phyloP scores from a whole-genome alignment of 2,113 vertebrate species.

The Electrona antarctica region DNA sequence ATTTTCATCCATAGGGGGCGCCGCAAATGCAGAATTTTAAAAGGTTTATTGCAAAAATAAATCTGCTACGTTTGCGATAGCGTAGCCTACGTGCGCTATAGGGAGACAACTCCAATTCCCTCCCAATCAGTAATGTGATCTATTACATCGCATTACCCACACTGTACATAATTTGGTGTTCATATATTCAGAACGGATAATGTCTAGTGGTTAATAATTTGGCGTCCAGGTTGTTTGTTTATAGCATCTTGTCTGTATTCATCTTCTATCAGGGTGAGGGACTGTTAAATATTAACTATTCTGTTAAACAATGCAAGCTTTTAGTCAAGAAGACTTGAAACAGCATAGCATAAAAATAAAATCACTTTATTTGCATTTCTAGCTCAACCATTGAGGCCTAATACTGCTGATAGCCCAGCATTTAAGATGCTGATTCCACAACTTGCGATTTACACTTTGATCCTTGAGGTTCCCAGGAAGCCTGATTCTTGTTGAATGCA shows the following conservation, averaged over 20 bases:
- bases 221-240: conserved; percentile 1
- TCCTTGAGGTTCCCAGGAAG: conserved; percentile 16
- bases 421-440: conserved; percentile 20
- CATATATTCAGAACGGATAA: too few relatives aligned
- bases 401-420: conserved; percentile 38
- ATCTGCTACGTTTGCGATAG: too few relatives aligned
- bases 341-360: too few relatives aligned
- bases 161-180: too few relatives aligned
- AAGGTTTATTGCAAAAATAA: too few relatives aligned
- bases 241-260: conserved; percentile 17
- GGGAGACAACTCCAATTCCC: too few relatives aligned
- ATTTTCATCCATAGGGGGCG: too few relatives aligned
- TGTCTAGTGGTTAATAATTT: neutral
- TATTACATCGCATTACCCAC: too few relatives aligned
- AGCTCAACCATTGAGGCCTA: conserved; percentile 23
- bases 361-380: conserved; percentile 25
- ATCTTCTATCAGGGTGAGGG: conserved; percentile 11
- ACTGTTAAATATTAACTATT: neutral
- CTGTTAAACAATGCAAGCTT: neutral
- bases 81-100: too few relatives aligned
- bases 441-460: conserved; percentile 26
- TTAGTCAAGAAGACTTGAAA: neutral
- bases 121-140: too few relatives aligned
- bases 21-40: too few relatives aligned
- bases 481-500: conserved; percentile 19